Conservation (phyloP, 2,113 vertebrate species). For the Oreochromis aureus region DNA sequence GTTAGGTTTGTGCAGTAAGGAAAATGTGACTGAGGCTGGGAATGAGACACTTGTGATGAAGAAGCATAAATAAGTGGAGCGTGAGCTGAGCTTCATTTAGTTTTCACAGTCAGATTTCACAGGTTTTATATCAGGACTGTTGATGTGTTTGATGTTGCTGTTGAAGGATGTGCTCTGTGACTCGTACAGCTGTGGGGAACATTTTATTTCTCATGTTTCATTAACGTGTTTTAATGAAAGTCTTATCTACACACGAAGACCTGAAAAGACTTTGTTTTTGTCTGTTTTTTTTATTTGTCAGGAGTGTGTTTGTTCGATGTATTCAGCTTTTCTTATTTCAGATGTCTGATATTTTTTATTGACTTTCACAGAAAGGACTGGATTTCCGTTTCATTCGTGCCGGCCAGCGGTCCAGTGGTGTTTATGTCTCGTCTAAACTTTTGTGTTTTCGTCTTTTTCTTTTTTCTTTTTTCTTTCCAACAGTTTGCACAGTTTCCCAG, state of each 20-base stretch:
- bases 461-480: neutral
- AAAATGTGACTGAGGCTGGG: neutral
- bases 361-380: neutral
- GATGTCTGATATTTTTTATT: constrained; percentile 10
- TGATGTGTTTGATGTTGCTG: neutral
- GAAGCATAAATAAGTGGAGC: neutral
- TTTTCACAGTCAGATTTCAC: neutral
- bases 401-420: neutral
- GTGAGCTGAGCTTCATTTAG: neutral
- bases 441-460: neutral
- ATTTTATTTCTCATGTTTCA: neutral
- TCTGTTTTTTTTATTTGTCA: neutral
- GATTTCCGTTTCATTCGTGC: neutral
- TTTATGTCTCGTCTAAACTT: neutral
- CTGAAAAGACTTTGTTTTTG: neutral
- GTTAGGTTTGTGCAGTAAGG: neutral
- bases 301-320: neutral
- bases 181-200: neutral
- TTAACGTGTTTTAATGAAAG: neutral
- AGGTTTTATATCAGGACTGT: neutral
- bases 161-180: neutral
- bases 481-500: neutral
- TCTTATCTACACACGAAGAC: neutral
- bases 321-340: neutral
- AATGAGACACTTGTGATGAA: neutral